phyloP scores from a whole-genome alignment of 2,113 vertebrate genomes.

The Semnornis frantzii region DNA sequence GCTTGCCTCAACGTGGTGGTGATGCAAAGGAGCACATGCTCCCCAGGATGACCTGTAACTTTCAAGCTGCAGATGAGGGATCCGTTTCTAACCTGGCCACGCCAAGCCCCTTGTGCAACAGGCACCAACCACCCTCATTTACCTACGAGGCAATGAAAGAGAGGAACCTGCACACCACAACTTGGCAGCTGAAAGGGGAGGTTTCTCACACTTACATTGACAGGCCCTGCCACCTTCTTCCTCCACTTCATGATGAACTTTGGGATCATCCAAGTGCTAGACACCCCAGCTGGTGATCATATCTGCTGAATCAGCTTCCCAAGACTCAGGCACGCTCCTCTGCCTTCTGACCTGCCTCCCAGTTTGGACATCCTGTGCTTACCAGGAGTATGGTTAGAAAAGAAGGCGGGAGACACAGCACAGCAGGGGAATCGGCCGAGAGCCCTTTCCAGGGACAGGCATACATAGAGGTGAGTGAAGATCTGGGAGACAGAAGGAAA shows the following conservation, averaged over 20 bases:
- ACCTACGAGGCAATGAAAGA: not conserved
- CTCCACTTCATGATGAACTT: not conserved
- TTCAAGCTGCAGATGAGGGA: not conserved
- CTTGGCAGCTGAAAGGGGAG: not conserved
- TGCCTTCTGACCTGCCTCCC: not conserved
- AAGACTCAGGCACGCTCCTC: not conserved
- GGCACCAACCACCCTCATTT: not conserved
- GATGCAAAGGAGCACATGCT: not conserved
- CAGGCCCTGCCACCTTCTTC: not conserved
- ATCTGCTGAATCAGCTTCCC: not conserved
- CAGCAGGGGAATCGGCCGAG: not conserved
- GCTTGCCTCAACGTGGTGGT: not conserved
- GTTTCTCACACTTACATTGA: not conserved
- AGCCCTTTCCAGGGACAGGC: not conserved
- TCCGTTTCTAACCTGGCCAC: not conserved
- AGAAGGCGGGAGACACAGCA: not conserved
- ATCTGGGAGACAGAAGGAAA: not conserved
- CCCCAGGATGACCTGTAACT: not conserved
- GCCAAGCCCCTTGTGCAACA: not conserved
- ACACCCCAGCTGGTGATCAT: not conserved
- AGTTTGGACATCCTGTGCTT: not conserved
- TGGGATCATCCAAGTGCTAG: fast-evolving
- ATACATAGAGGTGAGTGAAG: not conserved
- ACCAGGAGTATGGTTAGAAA: not conserved
- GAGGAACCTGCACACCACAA: not conserved